Evolutionary conservation across 1,140 invertebrate species (phyloP).

Genomic region (Druon quercuslanigerum): DNA sequence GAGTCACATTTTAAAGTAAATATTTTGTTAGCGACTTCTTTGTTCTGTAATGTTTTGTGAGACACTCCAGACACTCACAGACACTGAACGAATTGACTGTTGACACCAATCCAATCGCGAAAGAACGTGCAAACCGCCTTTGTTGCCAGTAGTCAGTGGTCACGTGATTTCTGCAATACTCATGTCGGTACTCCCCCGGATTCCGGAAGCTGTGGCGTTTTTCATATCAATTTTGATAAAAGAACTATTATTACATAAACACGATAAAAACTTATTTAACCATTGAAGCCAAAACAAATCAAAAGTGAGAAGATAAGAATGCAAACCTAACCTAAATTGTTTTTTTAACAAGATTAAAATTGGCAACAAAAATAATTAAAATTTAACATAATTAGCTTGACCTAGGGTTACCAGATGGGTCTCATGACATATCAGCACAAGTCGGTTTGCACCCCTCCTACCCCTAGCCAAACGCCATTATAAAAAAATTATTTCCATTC

Average conservation of each 20-base stretch:
- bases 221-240: slow-evolving; percentile 24
- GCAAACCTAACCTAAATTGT: no score
- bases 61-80: no score
- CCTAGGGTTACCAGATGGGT: no score
- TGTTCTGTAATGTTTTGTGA: background rate
- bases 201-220: slow-evolving; percentile 36
- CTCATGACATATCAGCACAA: no score
- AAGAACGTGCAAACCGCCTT: background rate
- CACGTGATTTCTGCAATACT: slow-evolving; percentile 8
- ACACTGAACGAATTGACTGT: background rate
- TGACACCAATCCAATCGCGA: background rate
- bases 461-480: no score
- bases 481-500: no score
- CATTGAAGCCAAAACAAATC: no score
- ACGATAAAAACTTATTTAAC: no score
- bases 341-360: no score
- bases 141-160: background rate
- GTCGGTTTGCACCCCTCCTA: no score
- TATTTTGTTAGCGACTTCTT: background rate
- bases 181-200: slow-evolving; percentile 15
- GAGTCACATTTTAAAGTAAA: background rate
- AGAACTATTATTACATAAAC: background rate
- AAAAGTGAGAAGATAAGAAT: no score
- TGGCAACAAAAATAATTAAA: no score
- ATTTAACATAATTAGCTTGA: background rate